A percentile compares a stretch with the other conserved stretches of the same genome.
These are phyloP conservation scores for Drosophila limbata DNA, from an alignment of 2,888 invertebrate species.

Conservation along the genomic window DNA sequence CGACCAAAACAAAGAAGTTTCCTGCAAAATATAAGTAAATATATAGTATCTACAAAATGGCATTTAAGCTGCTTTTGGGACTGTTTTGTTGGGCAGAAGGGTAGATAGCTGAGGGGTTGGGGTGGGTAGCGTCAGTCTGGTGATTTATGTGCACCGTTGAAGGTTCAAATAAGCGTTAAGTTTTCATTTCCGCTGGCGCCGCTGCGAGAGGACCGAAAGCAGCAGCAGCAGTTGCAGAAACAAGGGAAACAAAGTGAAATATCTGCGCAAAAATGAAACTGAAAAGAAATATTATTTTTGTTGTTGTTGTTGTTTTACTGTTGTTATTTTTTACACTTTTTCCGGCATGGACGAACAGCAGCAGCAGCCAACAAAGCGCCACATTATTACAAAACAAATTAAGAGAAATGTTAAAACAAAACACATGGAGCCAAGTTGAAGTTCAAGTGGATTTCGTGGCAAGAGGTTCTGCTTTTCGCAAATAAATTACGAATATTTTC, in stretches of 20 bases:
- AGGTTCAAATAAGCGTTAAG: slow-evolving; percentile 81
- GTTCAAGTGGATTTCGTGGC: slow-evolving; percentile 48
- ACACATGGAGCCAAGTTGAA: slow-evolving; percentile 53
- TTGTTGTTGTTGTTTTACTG: slow-evolving; percentile 45
- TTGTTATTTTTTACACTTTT: slow-evolving; percentile 12
- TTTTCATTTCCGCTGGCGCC: slow-evolving; percentile 81
- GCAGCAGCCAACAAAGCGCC: slow-evolving; percentile 43
- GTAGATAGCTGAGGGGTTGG: slow-evolving; percentile 1
- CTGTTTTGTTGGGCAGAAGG: neutral
- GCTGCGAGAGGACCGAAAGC: slow-evolving; percentile 25
- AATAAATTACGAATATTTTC: slow-evolving; percentile 57
- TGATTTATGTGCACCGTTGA: slow-evolving; percentile 81
- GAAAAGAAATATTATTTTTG: slow-evolving; percentile 73
- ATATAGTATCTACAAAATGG: slow-evolving; percentile 51
- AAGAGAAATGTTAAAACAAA: slow-evolving; percentile 75
- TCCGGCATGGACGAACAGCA: slow-evolving; percentile 6
- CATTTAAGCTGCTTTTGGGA: slow-evolving; percentile 70
- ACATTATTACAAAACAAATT: slow-evolving; percentile 76
- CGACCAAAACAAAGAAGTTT: slow-evolving; percentile 17
- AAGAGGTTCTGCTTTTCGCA: slow-evolving; percentile 30
- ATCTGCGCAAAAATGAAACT: slow-evolving; percentile 69
- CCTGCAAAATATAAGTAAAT: slow-evolving; percentile 8
- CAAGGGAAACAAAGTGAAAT: slow-evolving; percentile 59
- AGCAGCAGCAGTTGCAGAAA: slow-evolving; percentile 36
- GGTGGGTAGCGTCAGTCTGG: slow-evolving; percentile 59